Evolutionary conservation across 2,888 invertebrate genomes (phyloP).

Genomic region (Microctonus hyperodae): DNA sequence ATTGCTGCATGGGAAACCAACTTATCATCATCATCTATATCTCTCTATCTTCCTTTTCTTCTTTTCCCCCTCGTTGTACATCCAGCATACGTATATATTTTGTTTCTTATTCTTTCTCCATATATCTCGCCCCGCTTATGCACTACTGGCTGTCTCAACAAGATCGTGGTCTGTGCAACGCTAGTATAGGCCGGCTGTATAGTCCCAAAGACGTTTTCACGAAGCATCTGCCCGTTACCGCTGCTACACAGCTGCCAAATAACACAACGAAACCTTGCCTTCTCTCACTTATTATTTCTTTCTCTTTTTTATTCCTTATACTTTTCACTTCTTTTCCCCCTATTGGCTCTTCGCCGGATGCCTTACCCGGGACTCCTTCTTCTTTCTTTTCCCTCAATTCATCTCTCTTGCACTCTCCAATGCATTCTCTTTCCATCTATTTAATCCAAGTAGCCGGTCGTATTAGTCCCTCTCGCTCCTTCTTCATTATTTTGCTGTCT

Average conservation of each 20-base stretch:
- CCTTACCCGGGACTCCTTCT: conserved; percentile 28
- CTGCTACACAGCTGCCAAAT: conserved; percentile 56
- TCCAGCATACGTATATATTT: neutral
- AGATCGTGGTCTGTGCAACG: conserved; percentile 16
- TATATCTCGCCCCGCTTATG: conserved; percentile 19
- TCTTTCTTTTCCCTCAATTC: conserved; percentile 30
- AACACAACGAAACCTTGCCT: conserved; percentile 46
- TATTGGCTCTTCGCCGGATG: conserved; percentile 27
- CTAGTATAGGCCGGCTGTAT: conserved; percentile 47
- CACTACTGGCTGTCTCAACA: conserved; percentile 6
- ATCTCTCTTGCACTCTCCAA: conserved; percentile 27
- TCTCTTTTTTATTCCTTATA: conserved; percentile 20
- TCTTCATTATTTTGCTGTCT: conserved; percentile 16
- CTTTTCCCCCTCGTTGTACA: neutral
- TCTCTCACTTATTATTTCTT: conserved; percentile 32
- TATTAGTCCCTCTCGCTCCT: conserved; percentile 4
- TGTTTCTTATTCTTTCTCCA: too few relatives aligned
- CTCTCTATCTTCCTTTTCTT: neutral
- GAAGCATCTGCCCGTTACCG: conserved; percentile 56
- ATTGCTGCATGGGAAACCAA: conserved; percentile 37
- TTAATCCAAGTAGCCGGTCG: conserved; percentile 27
- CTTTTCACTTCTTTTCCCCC: conserved; percentile 20
- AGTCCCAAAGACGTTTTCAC: conserved; percentile 55
- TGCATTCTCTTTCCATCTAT: conserved; percentile 33
- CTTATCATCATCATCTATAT: conserved; percentile 13